phyloP scores from a whole-genome alignment of 2,888 invertebrate species.

The Pandemis heparana region DNA sequence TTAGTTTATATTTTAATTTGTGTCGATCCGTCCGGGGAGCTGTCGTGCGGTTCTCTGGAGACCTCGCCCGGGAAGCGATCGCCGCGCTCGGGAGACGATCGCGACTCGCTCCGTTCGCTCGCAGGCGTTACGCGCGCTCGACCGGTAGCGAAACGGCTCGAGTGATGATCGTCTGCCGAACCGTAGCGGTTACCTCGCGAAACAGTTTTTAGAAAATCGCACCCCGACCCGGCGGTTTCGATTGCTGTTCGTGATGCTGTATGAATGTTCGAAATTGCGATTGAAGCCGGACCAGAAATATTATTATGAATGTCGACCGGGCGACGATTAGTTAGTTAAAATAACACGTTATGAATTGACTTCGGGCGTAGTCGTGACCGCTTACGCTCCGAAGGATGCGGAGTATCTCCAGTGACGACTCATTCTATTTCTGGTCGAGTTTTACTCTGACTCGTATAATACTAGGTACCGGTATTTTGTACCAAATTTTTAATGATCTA shows the following conservation, averaged over 20 bases:
- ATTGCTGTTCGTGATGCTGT: neutral
- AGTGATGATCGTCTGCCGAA: too few species aligned
- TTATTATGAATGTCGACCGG: neutral
- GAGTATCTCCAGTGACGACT: neutral
- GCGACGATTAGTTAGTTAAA: neutral
- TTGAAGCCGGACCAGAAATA: neutral
- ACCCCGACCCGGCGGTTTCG: neutral
- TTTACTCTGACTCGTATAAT: neutral
- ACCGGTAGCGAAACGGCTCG: too few species aligned
- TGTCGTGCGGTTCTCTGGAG: too few species aligned
- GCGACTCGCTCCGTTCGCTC: too few species aligned
- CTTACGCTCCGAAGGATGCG: neutral
- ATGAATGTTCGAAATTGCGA: neutral
- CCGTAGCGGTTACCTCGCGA: too few species aligned
- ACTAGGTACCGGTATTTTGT: conserved; percentile 8
- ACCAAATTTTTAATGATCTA: conserved; percentile 7
- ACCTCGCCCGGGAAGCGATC: too few species aligned
- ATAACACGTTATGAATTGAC: neutral
- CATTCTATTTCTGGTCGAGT: neutral
- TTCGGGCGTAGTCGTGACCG: neutral
- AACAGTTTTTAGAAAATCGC: too few species aligned
- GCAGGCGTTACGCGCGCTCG: too few species aligned
- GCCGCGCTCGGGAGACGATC: too few species aligned
- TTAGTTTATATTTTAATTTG: neutral
- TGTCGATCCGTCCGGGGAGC: neutral